phyloP scores from a whole-genome alignment of 1,140 invertebrate genomes.

The Microplitis mediator region DNA sequence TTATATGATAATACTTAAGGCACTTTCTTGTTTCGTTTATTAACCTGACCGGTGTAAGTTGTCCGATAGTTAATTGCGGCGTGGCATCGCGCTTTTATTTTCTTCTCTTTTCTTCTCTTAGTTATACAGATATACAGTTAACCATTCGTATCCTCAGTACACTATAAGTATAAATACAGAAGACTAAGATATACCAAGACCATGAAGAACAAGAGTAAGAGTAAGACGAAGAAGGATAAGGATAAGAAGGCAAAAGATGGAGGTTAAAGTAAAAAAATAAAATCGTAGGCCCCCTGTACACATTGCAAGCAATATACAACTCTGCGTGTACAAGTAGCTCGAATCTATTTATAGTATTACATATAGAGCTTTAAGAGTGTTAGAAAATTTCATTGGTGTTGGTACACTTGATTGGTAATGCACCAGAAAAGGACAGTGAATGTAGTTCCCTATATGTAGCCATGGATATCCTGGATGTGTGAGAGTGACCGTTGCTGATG shows the following conservation, averaged over 20 bases:
- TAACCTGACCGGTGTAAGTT: no score
- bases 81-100: no score
- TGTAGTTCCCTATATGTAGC: no score
- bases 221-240: neutral
- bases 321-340: conserved; percentile 52
- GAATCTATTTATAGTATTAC: conserved; percentile 55
- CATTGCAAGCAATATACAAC: neutral
- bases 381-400: neutral
- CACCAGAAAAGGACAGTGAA: neutral
- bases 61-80: no score
- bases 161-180: no score
- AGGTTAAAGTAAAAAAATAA: conserved; percentile 1
- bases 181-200: neutral
- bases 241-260: neutral
- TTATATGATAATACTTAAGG: no score
- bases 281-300: conserved; percentile 33
- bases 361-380: no score
- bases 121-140: no score
- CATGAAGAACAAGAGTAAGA: neutral
- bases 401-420: neutral
- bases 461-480: neutral
- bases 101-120: no score
- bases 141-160: no score
- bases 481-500: conserved; percentile 17
- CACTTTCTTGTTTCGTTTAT: no score